A percentile compares a stretch with the other conserved stretches of the same genome.
These are phyloP conservation scores for Ochlodes sylvanus DNA, from an alignment of 2,888 invertebrate species.

Conservation along the genomic window DNA sequence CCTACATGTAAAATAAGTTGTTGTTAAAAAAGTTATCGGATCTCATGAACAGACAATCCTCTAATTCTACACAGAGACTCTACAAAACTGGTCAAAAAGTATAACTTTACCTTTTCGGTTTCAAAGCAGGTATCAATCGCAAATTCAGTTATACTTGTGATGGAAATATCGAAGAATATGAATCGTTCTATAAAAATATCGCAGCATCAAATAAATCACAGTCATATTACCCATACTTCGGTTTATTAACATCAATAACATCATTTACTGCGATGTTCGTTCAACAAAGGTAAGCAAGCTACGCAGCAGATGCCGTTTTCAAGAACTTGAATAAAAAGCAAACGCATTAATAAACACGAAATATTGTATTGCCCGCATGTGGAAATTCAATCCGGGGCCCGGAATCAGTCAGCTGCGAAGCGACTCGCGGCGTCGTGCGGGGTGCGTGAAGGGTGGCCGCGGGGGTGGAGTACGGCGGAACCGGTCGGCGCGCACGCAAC, in stretches of 20 bases:
- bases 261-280: neutral
- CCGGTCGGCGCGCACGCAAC: conserved; percentile 30
- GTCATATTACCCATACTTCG: neutral
- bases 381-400: conserved; percentile 21
- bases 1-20: too few species aligned
- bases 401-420: conserved; percentile 14
- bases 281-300: neutral
- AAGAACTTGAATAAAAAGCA: neutral
- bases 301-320: conserved; percentile 2
- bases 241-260: neutral
- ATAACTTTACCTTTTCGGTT: too few species aligned
- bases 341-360: conserved; percentile 5
- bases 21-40: too few species aligned
- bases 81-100: too few species aligned
- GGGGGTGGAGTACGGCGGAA: conserved; percentile 3
- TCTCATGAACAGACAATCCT: too few species aligned
- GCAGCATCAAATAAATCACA: too few species aligned
- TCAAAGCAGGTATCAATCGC: too few species aligned
- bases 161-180: too few species aligned
- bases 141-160: too few species aligned
- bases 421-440: neutral
- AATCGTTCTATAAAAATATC: too few species aligned
- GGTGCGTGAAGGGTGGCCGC: neutral
- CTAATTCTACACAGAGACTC: too few species aligned
- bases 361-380: conserved; percentile 20